phyloP scores from a whole-genome alignment of 2,797 vertebrate species.

The Lithobates pipiens region DNA sequence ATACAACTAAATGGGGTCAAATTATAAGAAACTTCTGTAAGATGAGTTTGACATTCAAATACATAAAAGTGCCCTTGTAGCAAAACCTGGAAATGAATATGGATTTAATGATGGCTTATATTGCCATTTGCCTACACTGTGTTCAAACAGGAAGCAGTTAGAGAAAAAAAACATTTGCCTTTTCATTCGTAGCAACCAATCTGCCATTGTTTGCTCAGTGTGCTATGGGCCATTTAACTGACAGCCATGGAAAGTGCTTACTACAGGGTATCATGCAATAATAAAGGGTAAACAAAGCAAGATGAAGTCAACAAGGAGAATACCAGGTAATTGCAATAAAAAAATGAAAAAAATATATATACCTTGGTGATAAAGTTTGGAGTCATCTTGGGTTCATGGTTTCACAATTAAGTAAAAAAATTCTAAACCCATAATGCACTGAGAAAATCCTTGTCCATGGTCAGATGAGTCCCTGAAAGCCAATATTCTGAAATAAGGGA shows the following conservation, averaged over 20 bases:
- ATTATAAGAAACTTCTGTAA: neutral
- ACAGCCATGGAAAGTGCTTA: conserved; percentile 65
- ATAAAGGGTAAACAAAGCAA: conserved; percentile 44
- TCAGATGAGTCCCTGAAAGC: too few relatives aligned
- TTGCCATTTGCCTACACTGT: conserved; percentile 43
- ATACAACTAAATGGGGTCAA: neutral
- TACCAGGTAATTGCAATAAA: neutral
- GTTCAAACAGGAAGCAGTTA: conserved; percentile 69
- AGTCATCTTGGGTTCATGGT: too few relatives aligned
- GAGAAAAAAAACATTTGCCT: conserved; percentile 62
- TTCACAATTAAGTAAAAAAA: too few relatives aligned
- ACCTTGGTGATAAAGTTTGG: too few relatives aligned
- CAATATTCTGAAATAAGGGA: too few relatives aligned
- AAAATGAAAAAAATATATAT: neutral
- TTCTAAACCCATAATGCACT: too few relatives aligned
- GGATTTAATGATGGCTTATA: conserved; percentile 63
- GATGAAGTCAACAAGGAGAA: conserved; percentile 14
- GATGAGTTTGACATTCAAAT: conserved; percentile 47
- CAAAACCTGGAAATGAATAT: conserved; percentile 60
- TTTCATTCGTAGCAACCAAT: conserved; percentile 66
- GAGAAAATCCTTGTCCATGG: too few relatives aligned
- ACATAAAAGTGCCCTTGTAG: conserved; percentile 66
- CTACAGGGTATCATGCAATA: conserved; percentile 45
- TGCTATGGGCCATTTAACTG: conserved; percentile 62
- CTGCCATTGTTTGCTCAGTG: conserved; percentile 69